Evolutionary conservation across 2,113 vertebrate genomes (phyloP), one percentile per base, ranked within the genome.

Genomic region (cat (Felis catus)): DNA sequence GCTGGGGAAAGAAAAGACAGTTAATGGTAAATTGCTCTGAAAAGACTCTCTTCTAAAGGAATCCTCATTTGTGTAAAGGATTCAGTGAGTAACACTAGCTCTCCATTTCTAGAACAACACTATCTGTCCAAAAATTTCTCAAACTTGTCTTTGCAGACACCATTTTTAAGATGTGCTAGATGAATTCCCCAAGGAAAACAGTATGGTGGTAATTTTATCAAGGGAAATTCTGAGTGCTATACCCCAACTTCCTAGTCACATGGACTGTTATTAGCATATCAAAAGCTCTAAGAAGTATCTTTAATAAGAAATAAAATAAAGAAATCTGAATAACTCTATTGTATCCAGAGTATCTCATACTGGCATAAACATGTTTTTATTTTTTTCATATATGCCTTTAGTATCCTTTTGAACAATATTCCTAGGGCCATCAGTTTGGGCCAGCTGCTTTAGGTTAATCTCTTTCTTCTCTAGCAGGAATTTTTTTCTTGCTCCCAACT

Each of bases 151-250:
- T 31, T 14, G 1, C 39, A 70, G 29, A 61, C 15, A 65, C 2
- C 7, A 27, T 8, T 70, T 36, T 70, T 25, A 73, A 45, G 53
- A 25, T 4, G 4, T 36, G 7, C 31, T 87, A 68, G 61, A 92
- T 55, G 23, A 65, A 58, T 27, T 39, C 15, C n/a, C 5, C 31
- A 39, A 71, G 29, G 36, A 29, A 48, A 58, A 29, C 5, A 61
- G 23, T 14, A 36, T 74, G 21, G 19, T n/a, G 3, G 7, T 33
- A n/a, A 11, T 51, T 51, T 92, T 76, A 33, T 7, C 4, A 48
- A 18, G 7, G 6, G 4, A 4, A 23, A 13, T 45, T 1, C 18
- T 82, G 1, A 39, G 53, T 33, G 7, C 8, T 66, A 1, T 15
- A 12, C 9, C 21, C 13, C 45, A 68, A 27, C 7, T 53, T n/a